Evolutionary conservation across 2,113 vertebrate species (phyloP), one percentile per base, ranked within the genome.

Genomic region (Leptosomus discolor): DNA sequence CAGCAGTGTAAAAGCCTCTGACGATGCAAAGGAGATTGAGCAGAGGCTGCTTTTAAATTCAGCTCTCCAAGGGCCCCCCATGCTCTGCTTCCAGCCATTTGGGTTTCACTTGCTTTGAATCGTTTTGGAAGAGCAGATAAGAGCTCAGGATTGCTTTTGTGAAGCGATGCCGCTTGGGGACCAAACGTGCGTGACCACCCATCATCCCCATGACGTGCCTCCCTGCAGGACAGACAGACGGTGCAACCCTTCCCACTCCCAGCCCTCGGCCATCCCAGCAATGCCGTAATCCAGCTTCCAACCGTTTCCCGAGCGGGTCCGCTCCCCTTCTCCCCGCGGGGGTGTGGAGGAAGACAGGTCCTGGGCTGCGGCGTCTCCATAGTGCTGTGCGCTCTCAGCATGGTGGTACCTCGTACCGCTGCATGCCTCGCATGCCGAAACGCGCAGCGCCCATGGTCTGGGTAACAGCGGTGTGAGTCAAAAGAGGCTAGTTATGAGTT

Each of bases 371-470:
- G 51, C 1, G 6, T 50, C 87, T 94, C 77, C 53, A 12, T 23
- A 51, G 61, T 13, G 67, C 87, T 50, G 87, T 8, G 3, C 3
- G 16, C 75, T 83, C 65, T 23, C 94, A 67, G 97, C 54, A 26
- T 54, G 92, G 95, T 5, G 19, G 63, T 73, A 70, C 92, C 76
- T 95, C 63, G 12, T 43, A 85, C 78, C 27, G 13, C 73, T 6
- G 63, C 84, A 70, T 94, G 95, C 94, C 53, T 94, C 30, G 11
- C 88, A 94, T 86, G 88, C 96, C 89, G 4, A 32, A 91, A 77
- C 69, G 3, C 13, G 1, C 86, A 43, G 76, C 21, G 32, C 88
- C 92, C 54, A 71, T 17, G 45, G 51, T 92, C 89, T 36, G 76
- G 85, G 88, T 43, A 96, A 97, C 92, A 30, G 75, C 32, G 1